Conservation (phyloP, 2,797 vertebrate genomes). For the Cirrhinus mrigala region DNA sequence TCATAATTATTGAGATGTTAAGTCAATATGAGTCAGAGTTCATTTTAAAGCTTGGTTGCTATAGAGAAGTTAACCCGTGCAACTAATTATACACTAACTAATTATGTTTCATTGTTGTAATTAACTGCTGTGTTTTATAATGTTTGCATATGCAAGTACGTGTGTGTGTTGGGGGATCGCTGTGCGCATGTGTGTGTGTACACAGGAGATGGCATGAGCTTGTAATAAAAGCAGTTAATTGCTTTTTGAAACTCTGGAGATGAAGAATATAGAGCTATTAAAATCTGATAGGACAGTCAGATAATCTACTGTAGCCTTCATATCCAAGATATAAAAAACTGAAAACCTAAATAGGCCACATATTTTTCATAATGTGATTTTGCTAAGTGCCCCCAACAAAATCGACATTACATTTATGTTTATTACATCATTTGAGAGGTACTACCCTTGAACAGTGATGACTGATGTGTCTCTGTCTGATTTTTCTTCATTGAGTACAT, state of each 20-base stretch:
- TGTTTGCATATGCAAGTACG: constrained; percentile 43
- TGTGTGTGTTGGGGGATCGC: constrained; percentile 33
- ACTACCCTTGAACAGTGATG: not conserved
- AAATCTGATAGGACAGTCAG: constrained; percentile 48
- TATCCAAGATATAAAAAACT: not conserved
- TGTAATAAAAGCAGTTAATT: constrained; percentile 54
- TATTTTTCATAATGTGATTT: constrained; percentile 6
- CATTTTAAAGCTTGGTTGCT: constrained; percentile 48
- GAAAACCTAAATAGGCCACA: constrained; percentile 11
- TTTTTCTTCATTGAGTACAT: not conserved
- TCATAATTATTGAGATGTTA: constrained; percentile 58
- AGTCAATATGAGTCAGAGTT: constrained; percentile 49
- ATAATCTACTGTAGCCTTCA: constrained; percentile 32
- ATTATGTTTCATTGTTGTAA: constrained; percentile 59
- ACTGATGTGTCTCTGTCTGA: not conserved
- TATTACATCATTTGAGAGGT: constrained; percentile 15
- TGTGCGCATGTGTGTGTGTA: constrained; percentile 37
- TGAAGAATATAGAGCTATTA: constrained; percentile 44
- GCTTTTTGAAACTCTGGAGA: constrained; percentile 53
- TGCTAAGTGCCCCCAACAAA: constrained; percentile 23
- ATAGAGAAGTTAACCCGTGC: constrained; percentile 58
- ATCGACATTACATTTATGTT: constrained; percentile 24
- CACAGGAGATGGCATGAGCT: constrained; percentile 44
- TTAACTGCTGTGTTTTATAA: constrained; percentile 54
- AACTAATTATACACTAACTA: constrained; percentile 58